phyloP scores from a whole-genome alignment of 2,797 vertebrate species.

The Anabacerthia variegaticeps region DNA sequence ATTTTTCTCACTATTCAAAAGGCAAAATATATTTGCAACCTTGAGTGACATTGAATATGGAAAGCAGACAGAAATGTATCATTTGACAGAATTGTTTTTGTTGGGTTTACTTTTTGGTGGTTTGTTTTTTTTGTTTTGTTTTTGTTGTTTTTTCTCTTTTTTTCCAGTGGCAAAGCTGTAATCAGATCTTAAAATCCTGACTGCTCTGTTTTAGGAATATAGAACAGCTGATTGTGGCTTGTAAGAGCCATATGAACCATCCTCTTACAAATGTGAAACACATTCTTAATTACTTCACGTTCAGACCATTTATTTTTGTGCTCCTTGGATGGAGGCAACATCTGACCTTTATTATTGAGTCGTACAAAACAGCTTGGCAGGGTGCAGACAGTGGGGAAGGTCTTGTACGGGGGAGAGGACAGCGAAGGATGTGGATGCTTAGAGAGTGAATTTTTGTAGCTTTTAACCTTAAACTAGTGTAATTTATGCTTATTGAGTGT shows the following conservation, averaged over 20 bases:
- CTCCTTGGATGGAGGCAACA: neutral
- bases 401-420: neutral
- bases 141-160: neutral
- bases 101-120: neutral
- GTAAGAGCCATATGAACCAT: neutral
- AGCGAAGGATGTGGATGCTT: neutral
- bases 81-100: slow-evolving; percentile 25
- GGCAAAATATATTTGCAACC: slow-evolving; percentile 73
- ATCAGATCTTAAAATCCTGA: slow-evolving; percentile 34
- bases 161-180: neutral
- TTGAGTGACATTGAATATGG: slow-evolving; percentile 75
- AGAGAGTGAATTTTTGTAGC: neutral
- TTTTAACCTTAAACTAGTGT: neutral
- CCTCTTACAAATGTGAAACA: neutral
- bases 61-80: slow-evolving; percentile 67
- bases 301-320: neutral
- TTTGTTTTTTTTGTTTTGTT: neutral
- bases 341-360: slow-evolving; percentile 13
- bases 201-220: neutral
- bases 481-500: neutral
- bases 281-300: neutral
- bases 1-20: slow-evolving; percentile 69
- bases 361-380: neutral
- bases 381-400: neutral
- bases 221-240: neutral